Conservation (phyloP, 2,797 vertebrate species). For the Gambusia yucatana region DNA sequence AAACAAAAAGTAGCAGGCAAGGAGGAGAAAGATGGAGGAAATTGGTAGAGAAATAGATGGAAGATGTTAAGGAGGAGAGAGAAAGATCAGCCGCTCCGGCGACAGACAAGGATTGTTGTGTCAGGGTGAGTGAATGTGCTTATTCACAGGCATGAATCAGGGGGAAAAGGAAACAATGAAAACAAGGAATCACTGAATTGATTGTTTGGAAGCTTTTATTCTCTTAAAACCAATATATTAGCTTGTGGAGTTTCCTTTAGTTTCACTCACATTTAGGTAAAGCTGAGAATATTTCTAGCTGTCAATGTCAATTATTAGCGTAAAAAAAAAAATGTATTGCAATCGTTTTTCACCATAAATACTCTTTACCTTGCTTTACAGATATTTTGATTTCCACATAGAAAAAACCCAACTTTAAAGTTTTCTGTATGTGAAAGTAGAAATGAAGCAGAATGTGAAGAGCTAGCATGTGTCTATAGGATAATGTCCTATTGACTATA, state of each 20-base stretch:
- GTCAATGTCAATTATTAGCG: not conserved
- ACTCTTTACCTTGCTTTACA: no score
- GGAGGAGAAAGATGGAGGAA: constrained; percentile 1
- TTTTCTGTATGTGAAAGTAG: not conserved
- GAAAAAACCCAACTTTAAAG: not conserved
- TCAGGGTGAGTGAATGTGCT: constrained; percentile 69
- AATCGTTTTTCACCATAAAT: no score
- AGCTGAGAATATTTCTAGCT: not conserved
- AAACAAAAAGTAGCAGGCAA: constrained; percentile 3
- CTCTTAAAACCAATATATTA: not conserved
- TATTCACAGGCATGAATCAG: constrained; percentile 70
- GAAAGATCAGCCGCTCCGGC: not conserved
- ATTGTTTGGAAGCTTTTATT: constrained; percentile 22
- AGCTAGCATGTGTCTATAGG: not conserved
- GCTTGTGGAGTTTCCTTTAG: not conserved
- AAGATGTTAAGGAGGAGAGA: not conserved
- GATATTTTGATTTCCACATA: no score
- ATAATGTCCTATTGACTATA: not conserved
- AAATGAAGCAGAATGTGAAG: not conserved
- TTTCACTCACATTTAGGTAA: not conserved
- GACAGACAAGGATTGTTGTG: constrained; percentile 34
- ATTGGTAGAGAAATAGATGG: not conserved
- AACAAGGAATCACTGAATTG: constrained; percentile 72
- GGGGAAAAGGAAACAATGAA: constrained; percentile 71
- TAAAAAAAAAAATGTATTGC: no score